These are phyloP conservation scores for Champsocephalus gunnari DNA, from an alignment of 2,797 vertebrate genomes.

Conservation along the genomic window DNA sequence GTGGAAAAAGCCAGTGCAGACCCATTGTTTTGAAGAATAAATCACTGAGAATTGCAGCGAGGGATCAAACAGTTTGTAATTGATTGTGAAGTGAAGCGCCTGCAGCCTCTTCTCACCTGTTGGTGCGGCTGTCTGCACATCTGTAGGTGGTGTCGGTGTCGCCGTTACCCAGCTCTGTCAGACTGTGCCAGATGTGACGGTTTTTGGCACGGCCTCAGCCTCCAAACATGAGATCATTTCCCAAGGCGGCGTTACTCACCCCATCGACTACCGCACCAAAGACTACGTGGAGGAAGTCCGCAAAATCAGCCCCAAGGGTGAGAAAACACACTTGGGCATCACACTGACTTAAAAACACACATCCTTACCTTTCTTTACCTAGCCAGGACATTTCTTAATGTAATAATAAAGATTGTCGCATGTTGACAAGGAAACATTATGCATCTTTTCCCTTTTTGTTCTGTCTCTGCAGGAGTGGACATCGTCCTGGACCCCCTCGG, in stretches of 20 bases:
- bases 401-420: no score
- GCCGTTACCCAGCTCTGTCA: constrained; percentile 92
- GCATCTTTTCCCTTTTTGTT: neutral
- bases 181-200: constrained; percentile 89
- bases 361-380: neutral
- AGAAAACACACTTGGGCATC: neutral
- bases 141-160: constrained; percentile 90
- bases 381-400: neutral
- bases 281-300: constrained; percentile 91
- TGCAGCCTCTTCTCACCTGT: constrained; percentile 12
- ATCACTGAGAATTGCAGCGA: neutral
- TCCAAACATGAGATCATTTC: constrained; percentile 89
- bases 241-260: constrained; percentile 89
- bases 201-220: constrained; percentile 92
- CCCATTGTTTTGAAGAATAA: constrained; percentile 1
- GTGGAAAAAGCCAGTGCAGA: neutral
- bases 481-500: constrained; percentile 93
- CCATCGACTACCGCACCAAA: constrained; percentile 91
- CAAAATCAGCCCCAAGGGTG: constrained; percentile 93
- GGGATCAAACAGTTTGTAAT: neutral
- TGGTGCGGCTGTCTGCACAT: constrained; percentile 24
- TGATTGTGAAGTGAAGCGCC: constrained; percentile 5
- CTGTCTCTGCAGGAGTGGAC: constrained; percentile 85
- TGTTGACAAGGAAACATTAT: neutral
- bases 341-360: neutral